A percentile compares a stretch with the other conserved stretches of the same genome.
Conservation (phyloP, 2,888 invertebrate species). For the Mimas tiliae region DNA sequence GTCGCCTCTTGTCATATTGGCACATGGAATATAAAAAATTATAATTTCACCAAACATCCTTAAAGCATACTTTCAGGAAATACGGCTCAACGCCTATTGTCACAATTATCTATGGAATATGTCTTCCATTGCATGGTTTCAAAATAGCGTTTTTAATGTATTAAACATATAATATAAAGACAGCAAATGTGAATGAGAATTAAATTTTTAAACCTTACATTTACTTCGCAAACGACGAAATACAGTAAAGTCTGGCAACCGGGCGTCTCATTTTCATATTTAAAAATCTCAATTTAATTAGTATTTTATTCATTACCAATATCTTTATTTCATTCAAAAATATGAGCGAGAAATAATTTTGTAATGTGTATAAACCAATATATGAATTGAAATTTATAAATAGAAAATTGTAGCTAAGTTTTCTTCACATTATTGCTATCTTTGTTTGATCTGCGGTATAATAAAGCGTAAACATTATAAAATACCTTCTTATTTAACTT, state of each 20-base stretch:
- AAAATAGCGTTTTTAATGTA: conserved; percentile 41
- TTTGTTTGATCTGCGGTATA: conserved; percentile 26
- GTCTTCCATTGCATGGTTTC: conserved; percentile 6
- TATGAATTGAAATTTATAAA: conserved; percentile 41
- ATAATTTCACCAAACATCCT: conserved; percentile 23
- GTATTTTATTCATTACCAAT: conserved; percentile 13
- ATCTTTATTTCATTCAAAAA: conserved; percentile 24
- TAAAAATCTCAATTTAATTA: conserved; percentile 40
- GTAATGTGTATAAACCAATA: conserved; percentile 23
- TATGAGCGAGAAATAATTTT: not conserved
- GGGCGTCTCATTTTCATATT: conserved; percentile 38
- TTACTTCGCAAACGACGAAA: conserved; percentile 75
- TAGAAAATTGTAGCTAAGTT: conserved; percentile 25
- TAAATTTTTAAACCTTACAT: conserved; percentile 53
- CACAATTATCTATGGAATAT: conserved; percentile 5
- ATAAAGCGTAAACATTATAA: conserved; percentile 21
- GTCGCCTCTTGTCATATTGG: conserved; percentile 66
- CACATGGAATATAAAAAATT: conserved; percentile 69
- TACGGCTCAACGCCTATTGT: not conserved
- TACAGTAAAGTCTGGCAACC: conserved; percentile 64
- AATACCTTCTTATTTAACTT: conserved; percentile 17
- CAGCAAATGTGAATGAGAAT: conserved; percentile 38
- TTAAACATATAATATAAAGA: conserved; percentile 76
- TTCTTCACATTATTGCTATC: conserved; percentile 40
- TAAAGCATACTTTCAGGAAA: conserved; percentile 27